Evolutionary conservation across 2,797 vertebrate species (phyloP).

Genomic region (Clarias pachynema): DNA sequence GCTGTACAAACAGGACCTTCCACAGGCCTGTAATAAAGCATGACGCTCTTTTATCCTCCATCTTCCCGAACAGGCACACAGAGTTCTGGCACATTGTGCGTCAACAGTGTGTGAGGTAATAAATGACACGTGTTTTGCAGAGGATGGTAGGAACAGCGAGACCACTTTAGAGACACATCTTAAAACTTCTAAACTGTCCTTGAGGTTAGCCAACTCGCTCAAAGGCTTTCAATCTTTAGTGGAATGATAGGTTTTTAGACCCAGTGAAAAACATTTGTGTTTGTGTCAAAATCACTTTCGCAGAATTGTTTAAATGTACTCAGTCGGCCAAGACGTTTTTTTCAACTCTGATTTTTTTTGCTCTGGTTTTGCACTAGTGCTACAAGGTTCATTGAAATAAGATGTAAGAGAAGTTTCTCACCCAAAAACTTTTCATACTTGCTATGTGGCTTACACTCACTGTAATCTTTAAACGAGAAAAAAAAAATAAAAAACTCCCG

Average conservation of each 20-base stretch:
- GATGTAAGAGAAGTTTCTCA: not conserved
- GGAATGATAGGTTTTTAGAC: not conserved
- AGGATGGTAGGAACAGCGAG: constrained; percentile 4
- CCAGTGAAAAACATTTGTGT: not conserved
- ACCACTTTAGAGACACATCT: constrained; percentile 18
- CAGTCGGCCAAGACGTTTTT: not conserved
- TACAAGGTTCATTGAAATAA: not conserved
- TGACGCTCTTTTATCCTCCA: constrained; percentile 32
- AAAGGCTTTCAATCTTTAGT: not conserved
- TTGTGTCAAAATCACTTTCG: not conserved
- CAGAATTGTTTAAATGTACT: not conserved
- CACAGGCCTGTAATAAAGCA: constrained; percentile 34
- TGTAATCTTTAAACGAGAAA: not conserved
- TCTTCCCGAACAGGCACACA: constrained; percentile 3
- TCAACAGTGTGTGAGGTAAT: constrained; percentile 71
- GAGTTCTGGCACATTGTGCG: constrained; percentile 57
- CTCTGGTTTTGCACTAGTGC: not conserved
- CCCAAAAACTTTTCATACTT: not conserved
- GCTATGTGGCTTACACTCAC: not conserved
- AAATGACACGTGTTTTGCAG: constrained; percentile 61
- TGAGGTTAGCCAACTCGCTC: not conserved
- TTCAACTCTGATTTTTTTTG: not conserved
- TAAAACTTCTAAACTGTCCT: not conserved
- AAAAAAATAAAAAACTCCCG: too few species aligned
- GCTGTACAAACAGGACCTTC: constrained; percentile 46